A percentile compares a stretch with the other conserved stretches of the same genome.
These are phyloP conservation scores for Barypeithes pellucidus DNA, from an alignment of 2,888 invertebrate genomes.

Conservation along the genomic window DNA sequence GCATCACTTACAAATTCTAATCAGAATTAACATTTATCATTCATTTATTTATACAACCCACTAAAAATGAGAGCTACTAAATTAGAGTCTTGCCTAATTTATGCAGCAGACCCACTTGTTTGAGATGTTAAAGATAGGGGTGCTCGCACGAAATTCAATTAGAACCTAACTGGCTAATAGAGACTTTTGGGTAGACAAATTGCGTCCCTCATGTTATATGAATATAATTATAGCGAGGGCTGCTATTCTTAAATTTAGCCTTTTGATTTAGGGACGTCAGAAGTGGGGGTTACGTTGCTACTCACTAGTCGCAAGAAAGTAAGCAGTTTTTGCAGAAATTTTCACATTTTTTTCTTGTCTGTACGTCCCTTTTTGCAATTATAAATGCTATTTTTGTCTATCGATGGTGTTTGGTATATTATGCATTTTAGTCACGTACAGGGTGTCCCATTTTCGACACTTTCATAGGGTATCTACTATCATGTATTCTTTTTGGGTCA, in stretches of 20 bases:
- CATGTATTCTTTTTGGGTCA: no score
- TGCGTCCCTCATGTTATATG: conserved; percentile 59
- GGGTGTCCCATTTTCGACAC: no score
- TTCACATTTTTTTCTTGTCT: no score
- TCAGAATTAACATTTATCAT: conserved; percentile 47
- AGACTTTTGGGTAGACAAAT: conserved; percentile 60
- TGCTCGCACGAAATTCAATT: conserved; percentile 61
- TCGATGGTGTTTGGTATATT: no score
- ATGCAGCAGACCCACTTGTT: conserved; percentile 54
- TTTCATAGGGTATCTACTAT: no score
- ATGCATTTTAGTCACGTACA: no score
- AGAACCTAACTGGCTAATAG: conserved; percentile 59
- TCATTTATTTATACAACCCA: conserved; percentile 48
- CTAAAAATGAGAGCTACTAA: conserved; percentile 47
- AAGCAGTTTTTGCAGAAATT: no score
- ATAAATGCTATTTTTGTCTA: no score
- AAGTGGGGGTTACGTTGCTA: no score
- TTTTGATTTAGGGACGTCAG: background rate
- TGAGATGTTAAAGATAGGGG: conserved; percentile 58
- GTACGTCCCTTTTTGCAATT: no score
- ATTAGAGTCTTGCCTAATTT: conserved; percentile 48
- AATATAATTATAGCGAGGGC: conserved; percentile 40
- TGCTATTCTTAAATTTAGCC: conserved; percentile 7
- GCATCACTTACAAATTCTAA: conserved; percentile 29
- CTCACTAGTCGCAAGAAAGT: no score